A percentile compares a stretch with the other conserved stretches of the same genome.
Evolutionary conservation across 2,113 vertebrate species (phyloP).

Genomic region (Neogobius melanostomus): DNA sequence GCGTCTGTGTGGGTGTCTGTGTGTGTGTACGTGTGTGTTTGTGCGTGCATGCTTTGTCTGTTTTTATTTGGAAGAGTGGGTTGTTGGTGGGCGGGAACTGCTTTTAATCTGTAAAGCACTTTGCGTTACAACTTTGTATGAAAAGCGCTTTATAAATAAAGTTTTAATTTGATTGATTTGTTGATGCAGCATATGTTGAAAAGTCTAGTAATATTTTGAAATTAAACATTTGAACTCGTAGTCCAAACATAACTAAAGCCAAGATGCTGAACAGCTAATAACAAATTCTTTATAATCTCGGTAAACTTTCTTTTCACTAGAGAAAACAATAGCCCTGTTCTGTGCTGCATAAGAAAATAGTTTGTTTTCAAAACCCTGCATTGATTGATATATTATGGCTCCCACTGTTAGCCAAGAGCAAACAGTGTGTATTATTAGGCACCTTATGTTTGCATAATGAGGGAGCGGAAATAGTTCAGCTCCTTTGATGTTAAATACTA

Average conservation of each 20-base stretch:
- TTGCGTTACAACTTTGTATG: too few relatives aligned
- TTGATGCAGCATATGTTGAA: background rate
- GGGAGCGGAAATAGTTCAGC: slow-evolving; percentile 8
- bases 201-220: background rate
- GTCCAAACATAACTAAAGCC: slow-evolving; percentile 1
- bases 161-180: too few relatives aligned
- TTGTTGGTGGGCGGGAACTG: too few relatives aligned
- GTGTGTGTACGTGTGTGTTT: too few relatives aligned
- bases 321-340: slow-evolving; percentile 2
- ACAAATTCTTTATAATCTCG: slow-evolving; percentile 10
- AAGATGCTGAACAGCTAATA: background rate
- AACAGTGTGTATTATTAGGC: slow-evolving; percentile 18
- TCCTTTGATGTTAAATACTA: slow-evolving; percentile 4
- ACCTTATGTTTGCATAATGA: slow-evolving; percentile 27
- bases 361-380: slow-evolving; percentile 5
- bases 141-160: too few relatives aligned
- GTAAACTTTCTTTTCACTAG: slow-evolving; percentile 15
- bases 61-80: too few relatives aligned
- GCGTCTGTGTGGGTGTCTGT: too few relatives aligned
- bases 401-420: slow-evolving; percentile 32
- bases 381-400: slow-evolving; percentile 32
- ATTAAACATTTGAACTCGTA: background rate
- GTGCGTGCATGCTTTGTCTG: too few relatives aligned
- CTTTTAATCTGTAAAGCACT: too few relatives aligned
- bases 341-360: slow-evolving; percentile 22